Base-by-base conservation (phyloP, 1,140 invertebrate genomes). In the Lasioglossum baleicum region DNA sequence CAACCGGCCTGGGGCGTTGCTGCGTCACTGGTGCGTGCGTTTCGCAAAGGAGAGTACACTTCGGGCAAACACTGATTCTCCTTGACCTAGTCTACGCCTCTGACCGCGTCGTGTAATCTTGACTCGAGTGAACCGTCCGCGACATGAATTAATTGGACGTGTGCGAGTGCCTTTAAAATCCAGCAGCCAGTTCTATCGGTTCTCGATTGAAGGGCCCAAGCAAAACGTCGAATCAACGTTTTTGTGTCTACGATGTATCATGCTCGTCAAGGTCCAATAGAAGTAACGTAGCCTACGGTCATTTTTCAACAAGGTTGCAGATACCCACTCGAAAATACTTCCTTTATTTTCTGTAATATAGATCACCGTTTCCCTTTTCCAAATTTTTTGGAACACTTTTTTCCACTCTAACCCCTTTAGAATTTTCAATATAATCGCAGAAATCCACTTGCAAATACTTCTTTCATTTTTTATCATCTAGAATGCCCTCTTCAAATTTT, bases 31-130 rank as follows among this genome's bases (percentile, higher is more conserved):
- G 53, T 82, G 71, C 66, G 44, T 78, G 44, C 65, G 61, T 31
- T 82, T 86, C 68, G 80, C 60, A 31, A 80, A 75, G 58, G 64
- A 42, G 70, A 60, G 56, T 69, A 56, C 53, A 64, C 11, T 66
- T 64, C 71, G 67, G 75, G 68, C 66, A 73, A 81, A 85, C 78
- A 86, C 82, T 77, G 64, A 87, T 84, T 87, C 82, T 73, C 86
- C 86, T 87, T 87, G 86, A 87, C 86, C 86, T 83, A 83, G 80
- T 87, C 85, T 87, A 65, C 72, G 17, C 53, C 35, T 51, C 20
- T 71, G 81, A 70, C 70, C 68, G 65, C 71, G 44, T 11, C 17
- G 22, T 53, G 51, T 76, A 60, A 65, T 60, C 67, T 78, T 65
- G 65, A 26, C 56, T 75, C 76, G 67, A 82, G 68, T 76, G 72